These are phyloP conservation scores for Pseudorhiza aurosa DNA, from an alignment of 30 jellyfish, hydroid and myxozoan species.

Conservation along the genomic window DNA sequence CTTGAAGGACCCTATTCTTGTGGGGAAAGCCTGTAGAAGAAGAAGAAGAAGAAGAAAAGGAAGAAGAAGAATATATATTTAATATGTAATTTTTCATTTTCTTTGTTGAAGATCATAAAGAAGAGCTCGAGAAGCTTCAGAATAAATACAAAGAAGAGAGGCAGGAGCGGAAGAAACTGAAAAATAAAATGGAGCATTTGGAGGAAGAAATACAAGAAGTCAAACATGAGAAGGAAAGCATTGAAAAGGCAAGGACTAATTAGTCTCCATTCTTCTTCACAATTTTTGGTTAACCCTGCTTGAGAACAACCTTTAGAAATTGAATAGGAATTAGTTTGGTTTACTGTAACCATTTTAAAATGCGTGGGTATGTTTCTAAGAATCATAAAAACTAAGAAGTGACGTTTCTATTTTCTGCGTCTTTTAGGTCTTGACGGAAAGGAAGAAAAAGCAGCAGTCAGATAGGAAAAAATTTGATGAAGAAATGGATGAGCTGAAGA, in stretches of 20 bases:
- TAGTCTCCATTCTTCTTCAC: no score
- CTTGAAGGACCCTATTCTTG: no score
- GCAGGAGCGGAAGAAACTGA: constrained; percentile 69
- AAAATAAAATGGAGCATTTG: constrained; percentile 53
- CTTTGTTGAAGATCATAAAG: constrained; percentile 56
- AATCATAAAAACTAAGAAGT: no score
- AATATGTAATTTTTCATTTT: background rate
- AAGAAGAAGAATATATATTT: no score
- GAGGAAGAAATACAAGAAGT: constrained; percentile 75
- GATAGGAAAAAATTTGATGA: constrained; percentile 81
- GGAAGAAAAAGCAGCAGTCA: constrained; percentile 70
- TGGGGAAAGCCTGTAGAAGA: no score
- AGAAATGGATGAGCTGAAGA: constrained; percentile 71
- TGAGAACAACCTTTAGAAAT: no score
- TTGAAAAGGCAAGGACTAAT: constrained; percentile 24
- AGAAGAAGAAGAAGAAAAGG: no score
- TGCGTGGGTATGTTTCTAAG: no score
- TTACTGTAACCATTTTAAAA: no score
- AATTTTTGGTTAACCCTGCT: no score
- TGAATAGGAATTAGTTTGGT: no score
- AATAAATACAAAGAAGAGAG: constrained; percentile 54
- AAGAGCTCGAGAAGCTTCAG: constrained; percentile 54
- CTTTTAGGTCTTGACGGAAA: constrained; percentile 53
- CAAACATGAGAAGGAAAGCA: constrained; percentile 66
- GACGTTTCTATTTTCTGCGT: no score